A percentile compares a stretch with the other conserved stretches of the same genome.
Evolutionary conservation across 2,113 vertebrate species (phyloP).

Genomic region (Tyrannus savana): DNA sequence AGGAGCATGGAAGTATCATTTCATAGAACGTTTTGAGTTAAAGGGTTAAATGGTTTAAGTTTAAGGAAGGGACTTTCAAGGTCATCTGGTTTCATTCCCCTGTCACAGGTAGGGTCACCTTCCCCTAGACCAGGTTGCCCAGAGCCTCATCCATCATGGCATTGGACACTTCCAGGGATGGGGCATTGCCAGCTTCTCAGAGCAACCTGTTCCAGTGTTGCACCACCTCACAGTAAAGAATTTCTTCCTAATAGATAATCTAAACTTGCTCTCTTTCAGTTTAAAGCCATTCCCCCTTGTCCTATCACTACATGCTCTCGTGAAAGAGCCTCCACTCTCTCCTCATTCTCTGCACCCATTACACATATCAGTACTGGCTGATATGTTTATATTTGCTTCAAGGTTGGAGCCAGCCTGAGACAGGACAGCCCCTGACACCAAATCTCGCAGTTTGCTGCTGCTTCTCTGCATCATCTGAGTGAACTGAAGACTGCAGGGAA

Average conservation of each 20-base stretch:
- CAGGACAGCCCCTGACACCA: neutral
- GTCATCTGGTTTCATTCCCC: neutral
- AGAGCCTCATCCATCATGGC: neutral
- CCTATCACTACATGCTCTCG: neutral
- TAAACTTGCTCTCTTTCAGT: neutral
- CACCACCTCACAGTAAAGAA: neutral
- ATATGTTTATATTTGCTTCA: accelerated
- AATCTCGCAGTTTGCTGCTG: neutral
- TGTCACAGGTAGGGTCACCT: neutral
- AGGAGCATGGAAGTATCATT: accelerated
- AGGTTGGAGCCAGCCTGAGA: neutral
- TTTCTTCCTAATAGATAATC: neutral
- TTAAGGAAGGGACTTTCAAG: neutral
- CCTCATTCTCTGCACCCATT: neutral
- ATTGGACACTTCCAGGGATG: neutral
- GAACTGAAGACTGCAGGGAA: neutral
- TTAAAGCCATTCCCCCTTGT: neutral
- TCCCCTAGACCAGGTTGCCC: neutral
- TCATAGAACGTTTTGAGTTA: neutral
- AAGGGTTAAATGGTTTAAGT: neutral
- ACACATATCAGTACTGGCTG: neutral
- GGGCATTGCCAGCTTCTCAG: neutral
- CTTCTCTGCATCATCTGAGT: neutral
- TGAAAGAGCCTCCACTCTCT: neutral
- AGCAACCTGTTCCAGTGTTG: neutral